Evolutionary conservation across 2,888 invertebrate genomes (phyloP).

Genomic region (Amphipyra tragopoginis): DNA sequence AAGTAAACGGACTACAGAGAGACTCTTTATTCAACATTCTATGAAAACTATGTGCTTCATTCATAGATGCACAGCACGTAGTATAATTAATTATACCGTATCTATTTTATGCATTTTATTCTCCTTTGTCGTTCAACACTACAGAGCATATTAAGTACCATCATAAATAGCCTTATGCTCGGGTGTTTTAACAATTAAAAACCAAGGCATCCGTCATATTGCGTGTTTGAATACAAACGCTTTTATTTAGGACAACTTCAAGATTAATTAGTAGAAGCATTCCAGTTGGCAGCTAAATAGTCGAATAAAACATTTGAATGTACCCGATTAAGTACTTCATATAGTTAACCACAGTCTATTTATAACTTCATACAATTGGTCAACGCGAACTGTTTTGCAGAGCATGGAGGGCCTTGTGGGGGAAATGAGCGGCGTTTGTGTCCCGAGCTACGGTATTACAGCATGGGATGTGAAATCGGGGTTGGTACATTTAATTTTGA

Average conservation of each 20-base stretch:
- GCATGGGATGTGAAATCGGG: too few species aligned
- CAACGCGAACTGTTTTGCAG: too few species aligned
- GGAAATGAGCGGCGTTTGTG: too few species aligned
- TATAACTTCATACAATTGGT: too few species aligned
- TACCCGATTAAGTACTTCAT: conserved; percentile 29
- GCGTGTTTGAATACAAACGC: conserved; percentile 33
- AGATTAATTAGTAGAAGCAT: conserved; percentile 36
- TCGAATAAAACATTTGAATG: conserved; percentile 50
- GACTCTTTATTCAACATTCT: too few species aligned
- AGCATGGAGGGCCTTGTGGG: too few species aligned
- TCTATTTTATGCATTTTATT: conserved; percentile 27
- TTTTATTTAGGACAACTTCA: conserved; percentile 33
- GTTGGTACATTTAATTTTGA: too few species aligned
- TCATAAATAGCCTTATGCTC: conserved; percentile 34
- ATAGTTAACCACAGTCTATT: too few species aligned
- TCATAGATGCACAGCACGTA: conserved; percentile 34
- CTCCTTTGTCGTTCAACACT: conserved; percentile 11
- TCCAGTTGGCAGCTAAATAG: conserved; percentile 30
- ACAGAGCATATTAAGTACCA: conserved; percentile 21
- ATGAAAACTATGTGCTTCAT: conserved; percentile 7
- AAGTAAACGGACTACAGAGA: background rate
- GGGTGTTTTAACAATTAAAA: conserved; percentile 40
- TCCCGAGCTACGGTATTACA: too few species aligned
- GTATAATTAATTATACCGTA: conserved; percentile 33
- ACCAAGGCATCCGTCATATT: conserved; percentile 38